A percentile compares a stretch with the other conserved stretches of the same genome.
phyloP scores from a whole-genome alignment of 2,888 invertebrate genomes.

The Platycheirus albimanus region DNA sequence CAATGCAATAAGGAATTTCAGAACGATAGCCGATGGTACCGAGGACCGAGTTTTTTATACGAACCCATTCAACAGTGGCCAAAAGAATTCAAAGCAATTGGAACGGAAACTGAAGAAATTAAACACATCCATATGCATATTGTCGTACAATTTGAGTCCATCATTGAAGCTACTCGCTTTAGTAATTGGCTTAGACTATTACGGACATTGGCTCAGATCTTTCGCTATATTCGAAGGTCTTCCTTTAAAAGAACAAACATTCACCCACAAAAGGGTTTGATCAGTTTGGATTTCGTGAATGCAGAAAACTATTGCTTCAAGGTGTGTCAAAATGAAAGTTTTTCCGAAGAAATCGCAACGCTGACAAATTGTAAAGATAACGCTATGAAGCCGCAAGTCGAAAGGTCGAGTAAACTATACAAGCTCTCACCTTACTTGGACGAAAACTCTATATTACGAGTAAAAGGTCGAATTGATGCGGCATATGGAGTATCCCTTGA shows the following conservation, averaged over 20 bases:
- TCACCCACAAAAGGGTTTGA: neutral
- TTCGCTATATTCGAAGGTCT: neutral
- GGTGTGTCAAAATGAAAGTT: neutral
- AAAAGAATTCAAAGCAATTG: too few species aligned
- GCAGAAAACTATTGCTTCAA: slow-evolving; percentile 13
- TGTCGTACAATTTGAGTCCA: neutral
- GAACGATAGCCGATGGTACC: too few species aligned
- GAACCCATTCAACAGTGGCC: too few species aligned
- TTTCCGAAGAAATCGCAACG: neutral
- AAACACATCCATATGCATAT: neutral
- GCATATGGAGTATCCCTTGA: too few species aligned
- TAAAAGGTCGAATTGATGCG: too few species aligned
- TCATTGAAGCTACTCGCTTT: neutral
- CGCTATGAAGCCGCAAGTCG: too few species aligned
- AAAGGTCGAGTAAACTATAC: neutral
- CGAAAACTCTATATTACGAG: slow-evolving; percentile 7
- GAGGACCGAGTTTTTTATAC: too few species aligned
- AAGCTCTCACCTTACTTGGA: slow-evolving; percentile 51
- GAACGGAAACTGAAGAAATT: neutral
- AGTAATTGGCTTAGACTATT: neutral
- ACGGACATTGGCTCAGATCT: neutral
- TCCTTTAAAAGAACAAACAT: neutral
- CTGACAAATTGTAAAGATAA: slow-evolving; percentile 10
- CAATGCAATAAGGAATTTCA: too few species aligned
- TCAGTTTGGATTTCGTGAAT: neutral